Conservation (phyloP, 2,797 vertebrate genomes). For the Philypnodon macrostomus region DNA sequence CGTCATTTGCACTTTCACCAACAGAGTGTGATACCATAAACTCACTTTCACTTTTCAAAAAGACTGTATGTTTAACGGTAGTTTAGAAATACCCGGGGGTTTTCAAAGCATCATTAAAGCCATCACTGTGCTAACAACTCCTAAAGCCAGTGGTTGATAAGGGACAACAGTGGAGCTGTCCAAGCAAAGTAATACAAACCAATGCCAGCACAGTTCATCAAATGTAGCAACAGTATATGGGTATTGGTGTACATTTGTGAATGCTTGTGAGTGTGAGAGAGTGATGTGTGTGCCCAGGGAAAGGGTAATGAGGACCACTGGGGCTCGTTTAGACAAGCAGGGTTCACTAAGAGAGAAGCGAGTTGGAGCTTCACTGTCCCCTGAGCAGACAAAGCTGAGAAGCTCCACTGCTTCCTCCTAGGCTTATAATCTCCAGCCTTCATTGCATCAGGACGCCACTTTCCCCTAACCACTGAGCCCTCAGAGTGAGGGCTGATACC, state of each 20-base stretch:
- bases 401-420: conserved; percentile 38
- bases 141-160: conserved; percentile 41
- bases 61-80: conserved; percentile 10
- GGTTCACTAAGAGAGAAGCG: conserved; percentile 64
- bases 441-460: conserved; percentile 25
- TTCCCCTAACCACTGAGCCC: conserved; percentile 5
- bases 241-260: conserved; percentile 10
- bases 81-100: conserved; percentile 20
- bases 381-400: conserved; percentile 20
- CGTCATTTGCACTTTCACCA: conserved; percentile 22
- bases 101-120: conserved; percentile 49
- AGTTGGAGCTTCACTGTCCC: conserved; percentile 45
- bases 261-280: conserved; percentile 10
- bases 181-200: conserved; percentile 35
- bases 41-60: conserved; percentile 13
- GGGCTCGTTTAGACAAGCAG: conserved; percentile 74
- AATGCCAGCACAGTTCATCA: conserved; percentile 39
- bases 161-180: conserved; percentile 41
- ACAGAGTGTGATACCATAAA: conserved; percentile 11
- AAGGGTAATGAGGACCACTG: conserved; percentile 79
- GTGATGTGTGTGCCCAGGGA: conserved; percentile 53
- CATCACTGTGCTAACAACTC: conserved; percentile 52
- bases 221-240: conserved; percentile 36
- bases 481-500: not conserved
- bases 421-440: conserved; percentile 38